Evolutionary conservation across 1,140 invertebrate species (phyloP).

Genomic region (roundworm (Caenorhabditis elegans)): WBcel235 BX284603.4:9545001-9545500

Average conservation of each 20-base stretch:
- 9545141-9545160: not conserved
- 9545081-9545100: not conserved
- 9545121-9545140: not conserved
- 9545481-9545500: not conserved
- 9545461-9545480: not conserved
- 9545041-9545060: not conserved
- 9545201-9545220: not conserved
- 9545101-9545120: not conserved
- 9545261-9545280: not conserved
- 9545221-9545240: not conserved
- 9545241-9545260: constrained; percentile 3
- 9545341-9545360: not conserved
- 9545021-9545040: not conserved
- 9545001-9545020: not conserved
- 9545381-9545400: not conserved
- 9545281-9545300: too few relatives aligned
- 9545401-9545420: not conserved
- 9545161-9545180: not conserved
- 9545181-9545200: not conserved
- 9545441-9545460: not conserved
- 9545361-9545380: not conserved
- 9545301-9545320: not conserved
- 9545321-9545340: not conserved
- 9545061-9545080: not conserved
- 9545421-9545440: not conserved